Percentiles rank a stretch among this genome's conserved stretches.
Conservation (phyloP, 2,888 invertebrate species). For the Cactoblastis cactorum region DNA sequence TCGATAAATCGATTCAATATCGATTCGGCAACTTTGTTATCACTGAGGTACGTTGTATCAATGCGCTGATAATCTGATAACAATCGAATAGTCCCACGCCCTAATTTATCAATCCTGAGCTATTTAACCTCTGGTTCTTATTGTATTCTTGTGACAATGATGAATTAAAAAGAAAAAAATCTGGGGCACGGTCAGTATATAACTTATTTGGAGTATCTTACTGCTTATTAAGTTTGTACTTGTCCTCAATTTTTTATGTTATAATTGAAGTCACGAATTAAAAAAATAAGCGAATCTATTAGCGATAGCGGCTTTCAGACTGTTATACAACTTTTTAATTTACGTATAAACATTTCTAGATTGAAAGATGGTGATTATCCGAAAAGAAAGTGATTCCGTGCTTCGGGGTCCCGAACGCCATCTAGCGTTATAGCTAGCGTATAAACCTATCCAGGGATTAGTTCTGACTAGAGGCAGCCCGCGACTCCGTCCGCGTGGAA, state of each 20-base stretch:
- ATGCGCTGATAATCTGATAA: conserved; percentile 10
- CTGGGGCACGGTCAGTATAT: conserved; percentile 27
- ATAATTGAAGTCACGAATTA: background rate
- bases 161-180: conserved; percentile 18
- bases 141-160: conserved; percentile 30
- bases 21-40: background rate
- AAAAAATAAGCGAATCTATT: no score
- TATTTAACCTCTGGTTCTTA: conserved; percentile 36
- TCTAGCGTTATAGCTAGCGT: no score
- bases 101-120: conserved; percentile 20
- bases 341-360: no score
- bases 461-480: no score
- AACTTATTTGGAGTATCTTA: background rate
- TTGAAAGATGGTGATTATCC: no score
- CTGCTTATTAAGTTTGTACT: conserved; percentile 21
- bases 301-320: no score
- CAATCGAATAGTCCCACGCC: conserved; percentile 24
- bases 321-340: no score
- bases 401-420: no score
- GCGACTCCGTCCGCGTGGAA: no score
- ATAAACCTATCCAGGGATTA: no score
- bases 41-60: background rate
- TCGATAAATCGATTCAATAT: background rate
- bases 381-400: no score
- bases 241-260: conserved; percentile 25